Percentiles rank a stretch among this genome's conserved stretches.
Evolutionary conservation across 2,797 vertebrate genomes (phyloP).

Genomic region (Schizopygopsis malacanthus): DNA sequence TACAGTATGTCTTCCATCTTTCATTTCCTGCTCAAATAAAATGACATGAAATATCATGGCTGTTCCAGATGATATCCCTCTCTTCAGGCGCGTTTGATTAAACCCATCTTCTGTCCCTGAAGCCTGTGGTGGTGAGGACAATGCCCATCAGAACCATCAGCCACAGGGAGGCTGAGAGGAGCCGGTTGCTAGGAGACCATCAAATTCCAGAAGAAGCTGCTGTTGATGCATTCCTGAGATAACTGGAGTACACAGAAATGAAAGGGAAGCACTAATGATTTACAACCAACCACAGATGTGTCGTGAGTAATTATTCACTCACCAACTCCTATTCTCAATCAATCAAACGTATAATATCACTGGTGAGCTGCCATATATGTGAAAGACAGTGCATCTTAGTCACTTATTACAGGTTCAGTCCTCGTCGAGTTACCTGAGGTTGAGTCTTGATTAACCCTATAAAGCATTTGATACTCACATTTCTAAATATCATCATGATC

Average conservation of each 20-base stretch:
- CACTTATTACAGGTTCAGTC: not conserved
- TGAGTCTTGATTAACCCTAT: not conserved
- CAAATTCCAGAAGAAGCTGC: conserved; percentile 26
- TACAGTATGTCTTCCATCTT: conserved; percentile 12
- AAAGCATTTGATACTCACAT: not conserved
- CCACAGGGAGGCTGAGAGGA: conserved; percentile 30
- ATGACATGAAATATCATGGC: conserved; percentile 6
- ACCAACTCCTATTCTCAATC: not conserved
- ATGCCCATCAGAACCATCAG: conserved; percentile 38
- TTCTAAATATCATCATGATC: not conserved
- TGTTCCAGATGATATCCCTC: conserved; percentile 27
- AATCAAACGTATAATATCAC: not conserved
- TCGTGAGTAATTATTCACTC: conserved; percentile 4
- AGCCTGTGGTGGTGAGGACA: conserved; percentile 33
- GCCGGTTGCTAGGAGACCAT: conserved; percentile 47
- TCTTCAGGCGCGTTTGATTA: conserved; percentile 32
- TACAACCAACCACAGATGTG: conserved; percentile 7
- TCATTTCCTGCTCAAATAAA: conserved; percentile 40
- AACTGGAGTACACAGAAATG: not conserved
- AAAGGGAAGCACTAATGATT: conserved; percentile 17
- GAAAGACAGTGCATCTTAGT: not conserved
- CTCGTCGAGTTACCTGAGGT: not conserved
- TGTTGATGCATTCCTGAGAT: conserved; percentile 10
- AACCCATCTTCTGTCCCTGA: conserved; percentile 22
- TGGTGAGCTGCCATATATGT: not conserved